phyloP scores from a whole-genome alignment of 2,113 vertebrate species.

The Rhineura floridana region DNA sequence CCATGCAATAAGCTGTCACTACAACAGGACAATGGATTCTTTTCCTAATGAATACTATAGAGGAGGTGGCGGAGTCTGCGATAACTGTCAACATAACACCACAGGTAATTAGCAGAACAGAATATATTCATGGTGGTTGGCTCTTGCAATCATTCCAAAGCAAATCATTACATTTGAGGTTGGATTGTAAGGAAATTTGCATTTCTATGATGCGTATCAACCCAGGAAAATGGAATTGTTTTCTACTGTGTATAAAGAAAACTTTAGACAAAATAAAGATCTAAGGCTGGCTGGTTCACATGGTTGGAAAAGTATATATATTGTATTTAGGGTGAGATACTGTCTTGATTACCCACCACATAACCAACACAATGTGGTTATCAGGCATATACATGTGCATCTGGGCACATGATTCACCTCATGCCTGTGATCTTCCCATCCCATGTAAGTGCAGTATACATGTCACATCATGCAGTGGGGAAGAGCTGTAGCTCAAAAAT shows the following conservation, averaged over 20 bases:
- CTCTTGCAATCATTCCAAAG: slow-evolving; percentile 3
- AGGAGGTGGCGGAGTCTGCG: slow-evolving; percentile 88
- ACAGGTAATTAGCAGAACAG: slow-evolving; percentile 73
- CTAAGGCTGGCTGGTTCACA: neutral
- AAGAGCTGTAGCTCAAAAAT: neutral
- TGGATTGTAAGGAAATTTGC: neutral
- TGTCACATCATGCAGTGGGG: neutral
- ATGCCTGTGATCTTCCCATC: neutral
- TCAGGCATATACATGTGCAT: neutral
- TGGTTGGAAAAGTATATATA: neutral
- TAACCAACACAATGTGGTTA: neutral
- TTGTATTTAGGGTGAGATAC: neutral
- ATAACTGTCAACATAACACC: slow-evolving; percentile 87
- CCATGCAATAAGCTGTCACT: slow-evolving; percentile 88
- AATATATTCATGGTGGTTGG: neutral
- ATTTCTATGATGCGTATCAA: slow-evolving; percentile 1
- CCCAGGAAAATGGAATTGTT: neutral
- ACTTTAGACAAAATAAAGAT: neutral
- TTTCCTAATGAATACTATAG: slow-evolving; percentile 82
- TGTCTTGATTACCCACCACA: neutral
- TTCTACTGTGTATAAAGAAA: neutral
- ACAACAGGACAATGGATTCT: slow-evolving; percentile 78
- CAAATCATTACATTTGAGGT: slow-evolving; percentile 17
- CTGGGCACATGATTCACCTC: too few relatives aligned
- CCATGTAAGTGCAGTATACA: neutral